Evolutionary conservation across 2,113 vertebrate species (phyloP).

Genomic region (Picathartes gymnocephalus): DNA sequence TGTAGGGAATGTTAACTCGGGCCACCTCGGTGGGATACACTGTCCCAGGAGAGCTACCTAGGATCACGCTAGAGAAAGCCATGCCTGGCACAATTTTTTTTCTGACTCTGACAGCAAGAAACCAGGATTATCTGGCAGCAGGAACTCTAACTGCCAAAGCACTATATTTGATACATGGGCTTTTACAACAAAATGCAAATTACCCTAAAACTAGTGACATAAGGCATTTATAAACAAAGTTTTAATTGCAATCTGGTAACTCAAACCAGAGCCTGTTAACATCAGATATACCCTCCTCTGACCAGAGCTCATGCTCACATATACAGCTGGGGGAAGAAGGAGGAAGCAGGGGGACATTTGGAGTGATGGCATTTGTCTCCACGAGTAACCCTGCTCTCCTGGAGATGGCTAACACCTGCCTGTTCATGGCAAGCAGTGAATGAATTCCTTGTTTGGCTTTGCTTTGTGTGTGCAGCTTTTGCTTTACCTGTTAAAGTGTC

Average conservation of each 20-base stretch:
- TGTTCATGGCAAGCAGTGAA: background rate
- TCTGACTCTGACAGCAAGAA: background rate
- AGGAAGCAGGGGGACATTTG: fast-evolving
- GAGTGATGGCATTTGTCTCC: background rate
- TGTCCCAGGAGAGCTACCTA: background rate
- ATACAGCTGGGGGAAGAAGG: background rate
- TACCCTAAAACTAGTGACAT: background rate
- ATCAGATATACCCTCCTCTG: background rate
- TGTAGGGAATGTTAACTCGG: background rate
- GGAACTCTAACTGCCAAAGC: background rate
- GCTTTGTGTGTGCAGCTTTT: background rate
- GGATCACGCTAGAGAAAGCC: background rate
- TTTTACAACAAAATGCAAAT: background rate
- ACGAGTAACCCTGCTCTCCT: background rate
- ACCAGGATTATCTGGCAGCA: background rate
- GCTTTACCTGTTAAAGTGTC: background rate
- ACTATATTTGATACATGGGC: fast-evolving
- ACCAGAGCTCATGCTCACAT: background rate
- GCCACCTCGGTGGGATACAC: fast-evolving
- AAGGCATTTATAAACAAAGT: background rate
- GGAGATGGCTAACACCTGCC: background rate
- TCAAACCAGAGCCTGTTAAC: background rate
- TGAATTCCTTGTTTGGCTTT: background rate
- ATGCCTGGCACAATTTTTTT: too few species aligned
- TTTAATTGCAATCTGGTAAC: background rate